Base-by-base conservation (phyloP, 53 echinoderm and acorn worm species). In the Crossaster papposus region DNA sequence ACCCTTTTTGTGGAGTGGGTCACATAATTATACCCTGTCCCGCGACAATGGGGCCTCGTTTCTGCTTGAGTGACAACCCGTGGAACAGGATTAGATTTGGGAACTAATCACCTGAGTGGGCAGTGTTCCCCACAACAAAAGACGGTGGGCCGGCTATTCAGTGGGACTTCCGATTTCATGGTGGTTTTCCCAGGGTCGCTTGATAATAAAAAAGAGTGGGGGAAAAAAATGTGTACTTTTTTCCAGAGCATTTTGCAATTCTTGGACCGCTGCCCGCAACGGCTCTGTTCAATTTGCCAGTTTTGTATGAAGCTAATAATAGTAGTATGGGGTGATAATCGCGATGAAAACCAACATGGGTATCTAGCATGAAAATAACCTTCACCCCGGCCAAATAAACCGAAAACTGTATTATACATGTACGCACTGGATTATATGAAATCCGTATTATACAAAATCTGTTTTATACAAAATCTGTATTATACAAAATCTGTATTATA, bases 81-180 rank as follows among this genome's bases (percentile, higher is more conserved):
- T 75, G 87, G 58, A 87, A 87, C 87, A 29, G 87, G 87, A 87
- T 87, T 87, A 87, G 76, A 87, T 87, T 87, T 75, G 87, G n/a
- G 87, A 87, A 87, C 55, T 87, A 87, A 87, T 87, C 87, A 87
- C 87, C 77, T 87, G 87, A 87, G 58, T 87, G 5, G 55, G 77
- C 87, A 76, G 71, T 84, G 87, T 75, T 77, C 76, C 77, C 58
- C 54, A 75, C 77, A 87, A 87, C 87, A 87, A 87, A 44, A 87
- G 87, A 77, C 87, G 30, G 77, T 87, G 58, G 87, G 75, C 54
- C 35, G 26, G 72, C 87, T 77, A 87, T 87, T 87, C 87, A 87
- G 26, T 1, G 77, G 76, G 22, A 76, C 77, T 87, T 77, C 87
- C 77, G 77, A 77, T 87, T 87, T 77, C 63, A 62, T 75, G 62